Conservation (phyloP, 2,113 vertebrate species). For the Sander vitreus region DNA sequence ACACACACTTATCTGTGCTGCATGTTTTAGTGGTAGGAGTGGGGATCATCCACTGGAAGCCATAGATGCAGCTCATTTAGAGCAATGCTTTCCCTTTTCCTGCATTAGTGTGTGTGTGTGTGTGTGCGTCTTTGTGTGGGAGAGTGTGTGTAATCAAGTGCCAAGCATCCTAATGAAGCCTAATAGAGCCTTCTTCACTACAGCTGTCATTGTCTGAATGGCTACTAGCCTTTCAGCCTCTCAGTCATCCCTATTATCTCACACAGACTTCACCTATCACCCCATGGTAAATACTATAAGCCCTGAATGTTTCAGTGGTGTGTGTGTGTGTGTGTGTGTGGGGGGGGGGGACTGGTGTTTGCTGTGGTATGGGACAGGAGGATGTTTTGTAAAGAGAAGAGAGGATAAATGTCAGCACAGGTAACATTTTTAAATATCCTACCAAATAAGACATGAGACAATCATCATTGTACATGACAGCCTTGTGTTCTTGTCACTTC, state of each 20-base stretch:
- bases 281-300: conserved; percentile 72
- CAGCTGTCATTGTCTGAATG: conserved; percentile 70
- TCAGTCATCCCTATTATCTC: conserved; percentile 74
- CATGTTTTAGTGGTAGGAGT: conserved; percentile 6
- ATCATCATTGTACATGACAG: not conserved
- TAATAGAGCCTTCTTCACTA: conserved; percentile 67
- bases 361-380: conserved; percentile 5
- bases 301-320: conserved; percentile 45
- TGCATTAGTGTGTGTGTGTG: conserved; percentile 13
- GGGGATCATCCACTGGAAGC: not conserved
- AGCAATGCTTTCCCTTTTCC: conserved; percentile 8
- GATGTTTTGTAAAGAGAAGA: conserved; percentile 27
- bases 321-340: too few species aligned
- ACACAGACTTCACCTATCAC: conserved; percentile 69
- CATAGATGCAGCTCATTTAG: conserved; percentile 11
- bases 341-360: conserved; percentile 15
- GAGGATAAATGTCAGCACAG: not conserved
- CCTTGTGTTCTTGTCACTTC: conserved; percentile 22
- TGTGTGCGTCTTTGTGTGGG: conserved; percentile 6
- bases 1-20: not conserved
- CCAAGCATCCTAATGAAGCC: conserved; percentile 64
- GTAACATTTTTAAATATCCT: not conserved
- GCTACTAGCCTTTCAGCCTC: conserved; percentile 66
- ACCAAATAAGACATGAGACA: conserved; percentile 23
- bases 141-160: conserved; percentile 43